Evolutionary conservation across 2,113 vertebrate species (phyloP), one percentile per base, ranked within the genome.

Genomic region (Mesembrinibis cayennensis): DNA sequence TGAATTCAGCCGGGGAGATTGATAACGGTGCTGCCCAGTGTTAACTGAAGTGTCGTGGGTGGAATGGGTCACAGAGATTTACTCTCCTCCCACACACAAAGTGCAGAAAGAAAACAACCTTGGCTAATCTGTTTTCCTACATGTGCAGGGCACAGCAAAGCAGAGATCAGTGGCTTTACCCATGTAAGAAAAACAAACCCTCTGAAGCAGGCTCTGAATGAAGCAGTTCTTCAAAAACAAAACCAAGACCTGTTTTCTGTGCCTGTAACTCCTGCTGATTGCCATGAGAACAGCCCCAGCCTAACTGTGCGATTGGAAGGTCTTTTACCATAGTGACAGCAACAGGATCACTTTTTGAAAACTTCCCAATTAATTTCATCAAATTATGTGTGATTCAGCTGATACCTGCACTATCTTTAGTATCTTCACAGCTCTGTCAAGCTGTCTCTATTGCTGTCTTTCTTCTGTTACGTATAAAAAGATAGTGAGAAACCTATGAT

Each of bases 51-150:
- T 79, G 82, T 38, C 0, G 77, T 89, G 81, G 94, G 94, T 76
- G 91, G 65, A 95, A 95, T 44, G 73, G 97, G 94, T 96, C 81
- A 66, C 61, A 26, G 56, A 82, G 92, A 96, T 95, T 95, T 91
- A 84, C 83, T 95, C 79, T 90, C 93, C 78, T 91, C 91, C 93
- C 87, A 94, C 95, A 53, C 89, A 66, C 1, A 0, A 77, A 77
- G 42, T n/a, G 63, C 77, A 87, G 72, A 84, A 79, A 36, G 95
- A 94, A 96, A 84, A 92, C 92, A 92, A 56, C 80, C 15, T 13
- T 65, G 73, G 80, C 65, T 96, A 65, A 76, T 84, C 83, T 61
- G 36, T 89, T 95, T 78, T 89, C 77, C 53, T 72, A 19, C 58
- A 59, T 91, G 73, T 76, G 72, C 73, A 87, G 80, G 52, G 77